Evolutionary conservation across 1,140 invertebrate genomes (phyloP), one percentile per base, ranked within the genome.

Genomic region (Drosophila orena): DNA sequence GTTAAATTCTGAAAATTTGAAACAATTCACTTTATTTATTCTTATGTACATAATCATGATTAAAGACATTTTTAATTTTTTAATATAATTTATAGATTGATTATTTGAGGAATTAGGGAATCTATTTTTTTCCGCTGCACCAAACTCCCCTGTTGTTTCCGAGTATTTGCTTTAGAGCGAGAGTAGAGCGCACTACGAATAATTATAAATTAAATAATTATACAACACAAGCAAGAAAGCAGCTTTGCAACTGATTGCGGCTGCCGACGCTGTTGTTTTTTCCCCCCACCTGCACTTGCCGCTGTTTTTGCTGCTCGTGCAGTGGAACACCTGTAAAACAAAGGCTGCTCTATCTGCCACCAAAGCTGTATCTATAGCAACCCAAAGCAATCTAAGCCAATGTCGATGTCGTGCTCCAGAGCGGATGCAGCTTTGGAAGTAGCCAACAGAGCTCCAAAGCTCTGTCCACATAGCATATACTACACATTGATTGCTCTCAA

Each of bases 141-240:
- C 22, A 15, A 42, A 77, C 55, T 65, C 27, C 37, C 5, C 10
- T 3, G 34, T 42, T 59, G 54, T 62, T 15, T 54, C 24, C 53
- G 4, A 68, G 61, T 68, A 38, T 53, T 17, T 59, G 46, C 47
- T 61, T 20, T 57, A 70, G 49, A 53, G 37, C 43, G 42, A 40
- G 54, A 60, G 72, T 42, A 44, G 43, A 52, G 50, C 37, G 43
- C 38, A 49, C 46, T 58, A 42, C 46, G 71, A 74, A 77, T 80
- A 88, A 89, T 88, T 90, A 80, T 89, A 88, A 88, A 88, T 88
- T 88, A 84, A 88, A 88, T 89, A 88, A 89, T 88, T 88, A 88
- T 88, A 89, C 84, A 86, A 86, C 64, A 74, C 77, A 85, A 80
- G 81, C 77, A 81, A 79, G 61, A 88, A 86, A 86, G 88, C 76